phyloP scores from a whole-genome alignment of 2,888 invertebrate species.

The Melanchra persicariae region DNA sequence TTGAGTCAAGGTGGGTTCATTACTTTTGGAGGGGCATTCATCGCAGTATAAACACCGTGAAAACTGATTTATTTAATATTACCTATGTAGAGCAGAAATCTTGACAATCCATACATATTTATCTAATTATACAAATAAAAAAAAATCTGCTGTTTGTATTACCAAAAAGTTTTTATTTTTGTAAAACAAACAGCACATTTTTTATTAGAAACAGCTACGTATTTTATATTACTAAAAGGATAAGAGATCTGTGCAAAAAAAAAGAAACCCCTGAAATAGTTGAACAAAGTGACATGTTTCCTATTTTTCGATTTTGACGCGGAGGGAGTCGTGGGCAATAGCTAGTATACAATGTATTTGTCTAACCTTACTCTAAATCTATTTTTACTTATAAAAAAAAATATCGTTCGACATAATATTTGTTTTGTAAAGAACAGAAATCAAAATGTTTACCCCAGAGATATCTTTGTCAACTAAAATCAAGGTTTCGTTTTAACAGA shows the following conservation, averaged over 20 bases:
- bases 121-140: too few relatives aligned
- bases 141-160: too few relatives aligned
- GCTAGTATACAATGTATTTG: too few relatives aligned
- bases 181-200: too few relatives aligned
- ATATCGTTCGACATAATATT: background rate
- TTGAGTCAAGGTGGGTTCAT: constrained; percentile 1
- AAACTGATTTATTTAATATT: background rate
- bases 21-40: background rate
- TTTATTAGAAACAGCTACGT: too few relatives aligned
- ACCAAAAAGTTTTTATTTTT: too few relatives aligned
- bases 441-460: background rate
- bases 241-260: background rate
- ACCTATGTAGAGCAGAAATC: background rate
- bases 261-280: background rate
- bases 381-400: background rate
- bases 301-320: too few relatives aligned
- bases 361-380: too few relatives aligned
- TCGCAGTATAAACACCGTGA: background rate
- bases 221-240: too few relatives aligned
- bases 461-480: background rate
- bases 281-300: too few relatives aligned
- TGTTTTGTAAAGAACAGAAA: background rate
- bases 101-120: background rate
- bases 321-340: too few relatives aligned
- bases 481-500: too few relatives aligned